Conservation (phyloP, 2,888 invertebrate genomes). For the Drosophila neonasuta region DNA sequence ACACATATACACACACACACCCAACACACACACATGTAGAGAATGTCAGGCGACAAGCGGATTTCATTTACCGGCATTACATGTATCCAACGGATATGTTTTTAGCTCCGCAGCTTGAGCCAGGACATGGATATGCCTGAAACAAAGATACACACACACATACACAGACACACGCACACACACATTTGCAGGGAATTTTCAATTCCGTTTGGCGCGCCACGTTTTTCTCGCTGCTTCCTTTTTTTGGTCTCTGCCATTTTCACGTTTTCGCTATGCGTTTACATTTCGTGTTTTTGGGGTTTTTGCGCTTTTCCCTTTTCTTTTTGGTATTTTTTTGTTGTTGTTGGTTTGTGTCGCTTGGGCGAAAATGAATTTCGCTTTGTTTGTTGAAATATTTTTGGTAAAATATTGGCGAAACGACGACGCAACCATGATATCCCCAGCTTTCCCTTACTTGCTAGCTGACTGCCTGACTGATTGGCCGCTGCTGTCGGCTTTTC, state of each 20-base stretch:
- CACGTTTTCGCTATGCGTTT: constrained; percentile 19
- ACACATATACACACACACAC: constrained; percentile 29
- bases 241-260: constrained; percentile 29
- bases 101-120: constrained; percentile 67
- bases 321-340: constrained; percentile 3
- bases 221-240: constrained; percentile 35
- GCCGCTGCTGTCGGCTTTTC: constrained; percentile 53
- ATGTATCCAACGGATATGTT: constrained; percentile 77
- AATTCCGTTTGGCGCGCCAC: constrained; percentile 77
- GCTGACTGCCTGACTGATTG: constrained; percentile 60
- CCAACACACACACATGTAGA: constrained; percentile 21
- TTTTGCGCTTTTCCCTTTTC: constrained; percentile 13
- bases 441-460: constrained; percentile 1
- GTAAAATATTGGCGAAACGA: constrained; percentile 66
- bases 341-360: constrained; percentile 10
- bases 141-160: constrained; percentile 37
- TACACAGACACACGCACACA: constrained; percentile 34
- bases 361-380: constrained; percentile 70
- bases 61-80: constrained; percentile 79
- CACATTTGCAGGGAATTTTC: constrained; percentile 64
- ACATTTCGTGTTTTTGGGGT: constrained; percentile 27
- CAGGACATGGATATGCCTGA: constrained; percentile 72
- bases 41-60: constrained; percentile 68
- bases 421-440: neutral
- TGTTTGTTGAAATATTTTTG: constrained; percentile 70